Percentiles rank a stretch among this genome's conserved stretches.
Evolutionary conservation across 2,797 vertebrate genomes (phyloP).

Genomic region (Pristis pectinata): DNA sequence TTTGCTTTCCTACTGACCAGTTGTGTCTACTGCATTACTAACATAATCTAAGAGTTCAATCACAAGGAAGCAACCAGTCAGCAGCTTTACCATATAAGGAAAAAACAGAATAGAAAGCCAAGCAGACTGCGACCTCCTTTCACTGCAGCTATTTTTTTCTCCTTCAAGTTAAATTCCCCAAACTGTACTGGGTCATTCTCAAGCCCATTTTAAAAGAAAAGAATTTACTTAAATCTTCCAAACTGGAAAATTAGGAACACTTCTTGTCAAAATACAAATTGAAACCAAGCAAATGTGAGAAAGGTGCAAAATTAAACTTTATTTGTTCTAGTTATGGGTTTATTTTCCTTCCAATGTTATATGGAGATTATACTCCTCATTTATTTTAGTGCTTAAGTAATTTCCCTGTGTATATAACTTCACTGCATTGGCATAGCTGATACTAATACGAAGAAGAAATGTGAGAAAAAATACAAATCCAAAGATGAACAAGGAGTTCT

Average conservation of each 20-base stretch:
- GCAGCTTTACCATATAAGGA: constrained; percentile 65
- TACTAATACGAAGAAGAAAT: neutral
- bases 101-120: constrained; percentile 44
- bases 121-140: neutral
- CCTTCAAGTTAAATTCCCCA: neutral
- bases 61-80: constrained; percentile 47
- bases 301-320: neutral
- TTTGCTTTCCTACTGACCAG: constrained; percentile 46
- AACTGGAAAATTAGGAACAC: neutral
- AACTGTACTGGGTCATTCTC: neutral
- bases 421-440: neutral
- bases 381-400: neutral
- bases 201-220: neutral
- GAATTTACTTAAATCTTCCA: neutral
- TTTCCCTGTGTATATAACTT: neutral
- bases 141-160: neutral
- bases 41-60: constrained; percentile 50
- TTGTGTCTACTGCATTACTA: constrained; percentile 52
- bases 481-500: too few species aligned
- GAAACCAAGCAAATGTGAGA: neutral
- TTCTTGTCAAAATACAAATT: neutral
- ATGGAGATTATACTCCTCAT: neutral
- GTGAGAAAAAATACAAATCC: neutral
- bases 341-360: neutral
- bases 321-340: neutral